Percentiles rank a stretch among this genome's conserved stretches.
phyloP scores from a whole-genome alignment of 2,888 invertebrate species.

The Oxytorus armatus region DNA sequence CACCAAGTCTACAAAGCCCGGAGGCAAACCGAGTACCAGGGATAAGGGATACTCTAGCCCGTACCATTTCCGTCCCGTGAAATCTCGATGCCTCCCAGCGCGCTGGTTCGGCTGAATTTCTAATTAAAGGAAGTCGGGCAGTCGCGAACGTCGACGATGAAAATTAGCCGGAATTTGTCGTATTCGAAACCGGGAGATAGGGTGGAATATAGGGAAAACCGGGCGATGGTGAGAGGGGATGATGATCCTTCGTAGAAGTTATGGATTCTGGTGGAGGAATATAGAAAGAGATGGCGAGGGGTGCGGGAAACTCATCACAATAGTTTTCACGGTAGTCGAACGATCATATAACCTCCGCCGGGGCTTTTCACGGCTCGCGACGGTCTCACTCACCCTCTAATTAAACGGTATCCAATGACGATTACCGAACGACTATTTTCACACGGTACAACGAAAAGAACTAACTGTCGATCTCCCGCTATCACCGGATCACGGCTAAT shows the following conservation, averaged over 20 bases:
- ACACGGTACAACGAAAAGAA: constrained; percentile 10
- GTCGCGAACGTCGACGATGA: constrained; percentile 75
- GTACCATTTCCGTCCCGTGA: constrained; percentile 67
- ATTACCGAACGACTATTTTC: constrained; percentile 52
- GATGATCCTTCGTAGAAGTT: constrained; percentile 20
- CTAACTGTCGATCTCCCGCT: constrained; percentile 47
- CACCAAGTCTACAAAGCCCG: not conserved
- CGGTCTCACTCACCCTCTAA: constrained; percentile 72
- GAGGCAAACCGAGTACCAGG: too few relatives aligned
- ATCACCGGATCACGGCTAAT: too few relatives aligned
- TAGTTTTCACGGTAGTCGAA: constrained; percentile 18
- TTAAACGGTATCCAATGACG: constrained; percentile 81
- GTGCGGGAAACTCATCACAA: too few relatives aligned
- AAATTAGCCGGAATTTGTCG: constrained; percentile 82
- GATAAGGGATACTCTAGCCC: not conserved
- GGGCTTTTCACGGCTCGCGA: constrained; percentile 33
- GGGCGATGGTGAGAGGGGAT: not conserved
- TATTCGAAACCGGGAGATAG: constrained; percentile 67
- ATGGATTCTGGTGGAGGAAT: constrained; percentile 25
- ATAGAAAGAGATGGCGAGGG: not conserved
- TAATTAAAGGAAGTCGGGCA: constrained; percentile 79
- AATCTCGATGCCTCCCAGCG: constrained; percentile 75
- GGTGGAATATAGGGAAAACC: constrained; percentile 2
- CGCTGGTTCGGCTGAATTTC: constrained; percentile 73
- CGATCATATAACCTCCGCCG: constrained; percentile 22